phyloP scores from a whole-genome alignment of 2,888 invertebrate species.

The Platycheirus albimanus region DNA sequence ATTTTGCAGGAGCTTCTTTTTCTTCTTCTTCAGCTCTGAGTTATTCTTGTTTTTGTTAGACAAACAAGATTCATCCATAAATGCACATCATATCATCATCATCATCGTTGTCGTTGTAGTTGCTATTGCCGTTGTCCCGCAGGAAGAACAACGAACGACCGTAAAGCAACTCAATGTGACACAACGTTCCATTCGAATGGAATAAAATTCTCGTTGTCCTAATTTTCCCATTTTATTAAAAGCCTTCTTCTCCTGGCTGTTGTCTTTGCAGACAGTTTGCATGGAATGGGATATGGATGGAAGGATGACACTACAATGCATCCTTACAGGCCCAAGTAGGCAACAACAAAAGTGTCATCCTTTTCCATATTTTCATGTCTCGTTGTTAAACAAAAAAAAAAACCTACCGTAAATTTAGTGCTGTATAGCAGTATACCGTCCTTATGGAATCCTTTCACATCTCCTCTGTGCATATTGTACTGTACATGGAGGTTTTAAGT shows the following conservation, averaged over 20 bases:
- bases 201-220: constrained; percentile 66
- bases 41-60: constrained; percentile 36
- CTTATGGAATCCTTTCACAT: constrained; percentile 31
- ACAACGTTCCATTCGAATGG: constrained; percentile 52
- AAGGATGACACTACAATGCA: constrained; percentile 9
- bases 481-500: constrained; percentile 38
- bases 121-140: not conserved
- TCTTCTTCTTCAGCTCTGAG: constrained; percentile 1
- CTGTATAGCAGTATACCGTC: constrained; percentile 16
- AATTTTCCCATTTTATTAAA: constrained; percentile 61
- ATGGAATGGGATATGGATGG: not conserved
- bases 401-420: constrained; percentile 48
- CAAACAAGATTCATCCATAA: constrained; percentile 67
- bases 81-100: constrained; percentile 66
- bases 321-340: constrained; percentile 36
- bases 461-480: not conserved
- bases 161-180: constrained; percentile 50
- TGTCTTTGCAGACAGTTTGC: not conserved
- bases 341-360: constrained; percentile 60
- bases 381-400: not conserved
- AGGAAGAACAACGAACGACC: constrained; percentile 60
- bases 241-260: constrained; percentile 25
- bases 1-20: constrained; percentile 5
- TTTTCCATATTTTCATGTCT: constrained; percentile 24
- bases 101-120: constrained; percentile 8